Evolutionary conservation across 2,888 invertebrate genomes (phyloP), one percentile per base, ranked within the genome.

Genomic region (Ophonus ardosiacus): DNA sequence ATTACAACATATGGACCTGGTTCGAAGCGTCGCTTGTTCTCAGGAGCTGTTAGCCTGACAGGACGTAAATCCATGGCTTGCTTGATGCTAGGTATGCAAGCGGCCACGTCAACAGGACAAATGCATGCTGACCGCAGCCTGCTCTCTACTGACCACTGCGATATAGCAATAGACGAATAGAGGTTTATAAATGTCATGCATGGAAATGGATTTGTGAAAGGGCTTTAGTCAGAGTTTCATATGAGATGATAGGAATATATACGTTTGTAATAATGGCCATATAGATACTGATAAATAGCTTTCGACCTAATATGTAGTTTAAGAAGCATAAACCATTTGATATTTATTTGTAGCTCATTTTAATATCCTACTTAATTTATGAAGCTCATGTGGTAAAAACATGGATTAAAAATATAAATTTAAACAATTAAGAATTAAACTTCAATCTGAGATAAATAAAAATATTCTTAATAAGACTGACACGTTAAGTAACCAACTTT

Each of bases 51-150:
- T 68, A 24, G 63, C 68, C 31, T 68, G 40, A 68, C 68, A 38
- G 68, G 68, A 15, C 68, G 38, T 68, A 68, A 68, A 68, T 68
- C 68, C 68, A 38, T 5, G 13, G 68, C n/a, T 10, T 15, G n/a
- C 68, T 68, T 38, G 68, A 31, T 68, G 68, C 38, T 38, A 68
- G 68, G 68, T 68, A 68, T 68, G 78, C 57, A 76, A 78, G 56
- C 31, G 31, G 76, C 15, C 7, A n/a, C 40, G 76, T 78, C 76
- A 78, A 57, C 78, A 78, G 57, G 57, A 78, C 78, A 78, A 78
- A 78, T 78, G 78, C 78, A 78, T 57, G 78, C 78, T 78, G 78
- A 78, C 78, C 78, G 56, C 56, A 24, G 78, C 57, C 15, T 7
- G 31, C 63, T 63, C 56, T 24, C 15, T 7, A 15, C 43, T 51